A percentile compares a stretch with the other conserved stretches of the same genome.
Evolutionary conservation across 92 coral and sea anemone species (phyloP).

Genomic region (Palythoa heliodiscus): DNA sequence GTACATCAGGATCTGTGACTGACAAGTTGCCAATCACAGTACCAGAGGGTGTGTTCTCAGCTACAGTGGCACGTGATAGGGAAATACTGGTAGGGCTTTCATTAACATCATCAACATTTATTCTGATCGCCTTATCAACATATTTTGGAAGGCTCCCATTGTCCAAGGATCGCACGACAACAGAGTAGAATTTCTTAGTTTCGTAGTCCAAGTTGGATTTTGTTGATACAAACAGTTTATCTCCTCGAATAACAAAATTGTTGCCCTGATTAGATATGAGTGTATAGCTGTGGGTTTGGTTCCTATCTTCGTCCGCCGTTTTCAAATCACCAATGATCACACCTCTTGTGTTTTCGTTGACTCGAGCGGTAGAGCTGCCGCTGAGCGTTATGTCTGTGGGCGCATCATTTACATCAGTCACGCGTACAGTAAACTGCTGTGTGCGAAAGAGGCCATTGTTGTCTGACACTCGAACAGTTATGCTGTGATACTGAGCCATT

Average conservation of each 20-base stretch:
- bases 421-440: conserved; percentile 59
- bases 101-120: conserved; percentile 71
- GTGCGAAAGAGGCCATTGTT: conserved; percentile 75
- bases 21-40: conserved; percentile 73
- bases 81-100: conserved; percentile 79
- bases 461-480: conserved; percentile 83
- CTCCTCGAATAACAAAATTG: conserved; percentile 77
- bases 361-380: conserved; percentile 68
- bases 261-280: conserved; percentile 62
- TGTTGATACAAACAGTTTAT: conserved; percentile 70
- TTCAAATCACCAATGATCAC: conserved; percentile 71
- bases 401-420: conserved; percentile 79
- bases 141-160: conserved; percentile 74
- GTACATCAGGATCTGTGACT: conserved; percentile 84
- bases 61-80: conserved; percentile 57
- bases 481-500: conserved; percentile 59
- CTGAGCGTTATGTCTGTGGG: conserved; percentile 84
- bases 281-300: conserved; percentile 72
- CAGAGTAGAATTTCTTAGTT: conserved; percentile 43
- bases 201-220: conserved; percentile 81
- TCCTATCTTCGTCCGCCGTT: conserved; percentile 82
- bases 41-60: conserved; percentile 70
- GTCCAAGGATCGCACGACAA: conserved; percentile 77
- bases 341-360: conserved; percentile 81
- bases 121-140: conserved; percentile 55